phyloP scores from a whole-genome alignment of 2,888 invertebrate genomes.

The Agapostemon virescens region DNA sequence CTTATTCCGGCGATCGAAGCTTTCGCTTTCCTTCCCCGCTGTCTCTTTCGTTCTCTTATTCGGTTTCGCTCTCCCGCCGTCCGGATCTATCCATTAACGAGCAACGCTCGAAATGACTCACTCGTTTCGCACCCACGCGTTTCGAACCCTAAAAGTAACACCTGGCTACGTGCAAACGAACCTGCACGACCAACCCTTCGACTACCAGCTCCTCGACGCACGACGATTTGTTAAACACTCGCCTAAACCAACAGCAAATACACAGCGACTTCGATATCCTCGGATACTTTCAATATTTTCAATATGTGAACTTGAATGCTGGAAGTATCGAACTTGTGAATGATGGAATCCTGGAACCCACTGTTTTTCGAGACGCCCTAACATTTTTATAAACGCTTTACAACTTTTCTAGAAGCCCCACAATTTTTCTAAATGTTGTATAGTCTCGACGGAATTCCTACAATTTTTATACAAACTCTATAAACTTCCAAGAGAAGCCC shows the following conservation, averaged over 20 bases:
- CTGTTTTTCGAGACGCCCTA: not conserved
- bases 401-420: not conserved
- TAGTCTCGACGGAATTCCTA: too few relatives aligned
- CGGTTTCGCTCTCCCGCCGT: not conserved
- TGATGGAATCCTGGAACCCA: too few relatives aligned
- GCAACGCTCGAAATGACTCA: slow-evolving; percentile 2
- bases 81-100: slow-evolving; percentile 1
- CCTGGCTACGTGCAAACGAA: not conserved
- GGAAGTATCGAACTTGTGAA: too few relatives aligned
- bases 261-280: not conserved
- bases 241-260: not conserved
- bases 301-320: too few relatives aligned
- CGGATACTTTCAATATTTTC: too few relatives aligned
- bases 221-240: too few relatives aligned
- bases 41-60: not conserved
- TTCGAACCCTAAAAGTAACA: slow-evolving; percentile 3
- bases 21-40: not conserved
- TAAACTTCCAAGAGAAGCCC: too few relatives aligned
- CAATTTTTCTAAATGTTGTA: too few relatives aligned
- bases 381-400: not conserved
- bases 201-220: too few relatives aligned
- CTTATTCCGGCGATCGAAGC: not conserved
- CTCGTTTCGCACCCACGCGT: slow-evolving; percentile 2
- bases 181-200: not conserved
- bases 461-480: too few relatives aligned